Conservation (phyloP, 2,888 invertebrate genomes). For the Yponomeuta evonymella region DNA sequence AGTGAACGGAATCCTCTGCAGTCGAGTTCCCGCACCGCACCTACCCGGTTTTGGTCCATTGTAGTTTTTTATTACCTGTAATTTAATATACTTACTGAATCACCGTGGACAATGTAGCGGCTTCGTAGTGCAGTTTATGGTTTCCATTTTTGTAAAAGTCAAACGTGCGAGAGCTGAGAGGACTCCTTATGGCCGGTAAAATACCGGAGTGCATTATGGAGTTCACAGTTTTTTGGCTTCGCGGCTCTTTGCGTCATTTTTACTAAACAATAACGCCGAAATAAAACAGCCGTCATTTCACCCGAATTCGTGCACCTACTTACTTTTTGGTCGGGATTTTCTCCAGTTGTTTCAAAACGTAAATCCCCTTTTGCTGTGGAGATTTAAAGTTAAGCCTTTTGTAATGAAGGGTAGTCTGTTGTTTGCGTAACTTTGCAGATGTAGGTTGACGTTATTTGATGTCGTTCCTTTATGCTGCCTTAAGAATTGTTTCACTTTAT, state of each 20-base stretch:
- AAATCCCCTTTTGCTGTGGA: conserved; percentile 50
- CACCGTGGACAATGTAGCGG: conserved; percentile 48
- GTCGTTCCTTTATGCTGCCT: neutral
- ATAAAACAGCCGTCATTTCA: conserved; percentile 32
- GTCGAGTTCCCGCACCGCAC: conserved; percentile 7
- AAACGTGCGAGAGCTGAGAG: neutral
- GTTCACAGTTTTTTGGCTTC: neutral
- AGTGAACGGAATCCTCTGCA: neutral
- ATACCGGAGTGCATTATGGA: neutral
- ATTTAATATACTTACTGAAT: conserved; percentile 62
- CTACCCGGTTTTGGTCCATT: conserved; percentile 34
- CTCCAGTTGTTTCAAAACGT: conserved; percentile 44
- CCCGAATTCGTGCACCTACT: conserved; percentile 32
- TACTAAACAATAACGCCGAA: neutral
- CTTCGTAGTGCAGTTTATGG: conserved; percentile 33
- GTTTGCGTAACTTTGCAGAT: neutral
- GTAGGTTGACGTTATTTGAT: neutral
- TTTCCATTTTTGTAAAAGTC: conserved; percentile 2
- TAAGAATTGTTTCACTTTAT: neutral
- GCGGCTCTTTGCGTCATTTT: too few relatives aligned
- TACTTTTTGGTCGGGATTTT: conserved; percentile 39
- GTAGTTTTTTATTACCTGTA: conserved; percentile 55
- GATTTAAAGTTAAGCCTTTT: conserved; percentile 60
- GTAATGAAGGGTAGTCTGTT: conserved; percentile 44
- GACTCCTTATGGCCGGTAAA: neutral